Conservation (phyloP, 2,797 vertebrate species). For the Aldrovandia affinis region DNA sequence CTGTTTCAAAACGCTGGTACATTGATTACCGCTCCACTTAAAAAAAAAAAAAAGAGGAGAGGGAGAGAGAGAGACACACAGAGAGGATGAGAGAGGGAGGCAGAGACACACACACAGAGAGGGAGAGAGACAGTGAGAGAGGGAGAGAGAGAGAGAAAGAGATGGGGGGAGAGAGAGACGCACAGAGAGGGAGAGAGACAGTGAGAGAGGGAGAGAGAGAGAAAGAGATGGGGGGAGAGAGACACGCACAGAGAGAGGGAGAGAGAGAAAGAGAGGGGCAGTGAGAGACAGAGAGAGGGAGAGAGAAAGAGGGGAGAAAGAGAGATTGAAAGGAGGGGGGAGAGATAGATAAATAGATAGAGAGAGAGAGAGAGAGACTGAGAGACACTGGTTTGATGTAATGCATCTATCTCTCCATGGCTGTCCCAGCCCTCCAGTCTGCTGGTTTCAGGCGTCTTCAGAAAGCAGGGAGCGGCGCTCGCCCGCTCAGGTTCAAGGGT, state of each 20-base stretch:
- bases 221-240: slow-evolving; percentile 24
- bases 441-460: not conserved
- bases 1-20: slow-evolving; percentile 48
- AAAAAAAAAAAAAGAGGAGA: slow-evolving; percentile 23
- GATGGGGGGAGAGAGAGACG: too few relatives aligned
- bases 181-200: too few relatives aligned
- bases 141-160: too few relatives aligned
- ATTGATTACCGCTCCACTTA: slow-evolving; percentile 45
- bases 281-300: slow-evolving; percentile 18
- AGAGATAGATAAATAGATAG: too few relatives aligned
- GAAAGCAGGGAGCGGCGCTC: not conserved
- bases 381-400: too few relatives aligned
- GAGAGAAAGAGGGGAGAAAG: too few relatives aligned
- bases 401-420: too few relatives aligned
- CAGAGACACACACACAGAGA: slow-evolving; percentile 3
- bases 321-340: too few relatives aligned
- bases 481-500: not conserved
- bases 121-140: too few relatives aligned
- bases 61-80: slow-evolving; percentile 26
- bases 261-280: not conserved
- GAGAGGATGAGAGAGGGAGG: too few relatives aligned
- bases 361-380: too few relatives aligned
- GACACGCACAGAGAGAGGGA: slow-evolving; percentile 31
- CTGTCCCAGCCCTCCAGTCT: too few relatives aligned
- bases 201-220: not conserved